phyloP scores from a whole-genome alignment of 2,797 vertebrate genomes.

The Odontamblyopus rebecca region DNA sequence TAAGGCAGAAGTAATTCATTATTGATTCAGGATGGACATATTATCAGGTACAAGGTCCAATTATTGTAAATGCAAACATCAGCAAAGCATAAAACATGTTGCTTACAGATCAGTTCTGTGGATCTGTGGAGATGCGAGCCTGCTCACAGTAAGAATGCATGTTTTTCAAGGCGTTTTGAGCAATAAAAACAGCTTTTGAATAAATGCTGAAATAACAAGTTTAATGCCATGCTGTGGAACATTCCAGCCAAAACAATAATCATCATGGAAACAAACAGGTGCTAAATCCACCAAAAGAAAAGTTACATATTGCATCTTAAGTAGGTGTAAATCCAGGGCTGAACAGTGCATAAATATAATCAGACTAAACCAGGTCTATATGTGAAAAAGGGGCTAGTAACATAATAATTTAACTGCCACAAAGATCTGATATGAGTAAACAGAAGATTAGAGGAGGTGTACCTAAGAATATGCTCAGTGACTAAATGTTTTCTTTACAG shows the following conservation, averaged over 20 bases:
- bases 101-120: no score
- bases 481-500: constrained; percentile 15
- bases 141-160: no score
- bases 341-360: neutral
- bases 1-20: constrained; percentile 14
- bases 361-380: neutral
- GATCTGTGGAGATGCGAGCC: no score
- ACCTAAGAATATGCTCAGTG: neutral
- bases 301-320: neutral
- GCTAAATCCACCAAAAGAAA: no score
- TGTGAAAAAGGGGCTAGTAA: neutral
- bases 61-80: neutral
- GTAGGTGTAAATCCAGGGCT: neutral
- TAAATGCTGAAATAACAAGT: no score
- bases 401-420: neutral
- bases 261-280: no score
- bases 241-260: no score
- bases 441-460: neutral
- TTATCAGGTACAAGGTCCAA: neutral
- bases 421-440: neutral
- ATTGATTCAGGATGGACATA: constrained; percentile 24
- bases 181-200: no score
- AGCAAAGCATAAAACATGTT: neutral
- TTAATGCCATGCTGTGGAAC: no score
- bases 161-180: no score